These are phyloP conservation scores for Amphiprion ocellaris DNA, from an alignment of 2,113 vertebrate genomes.

Conservation along the genomic window DNA sequence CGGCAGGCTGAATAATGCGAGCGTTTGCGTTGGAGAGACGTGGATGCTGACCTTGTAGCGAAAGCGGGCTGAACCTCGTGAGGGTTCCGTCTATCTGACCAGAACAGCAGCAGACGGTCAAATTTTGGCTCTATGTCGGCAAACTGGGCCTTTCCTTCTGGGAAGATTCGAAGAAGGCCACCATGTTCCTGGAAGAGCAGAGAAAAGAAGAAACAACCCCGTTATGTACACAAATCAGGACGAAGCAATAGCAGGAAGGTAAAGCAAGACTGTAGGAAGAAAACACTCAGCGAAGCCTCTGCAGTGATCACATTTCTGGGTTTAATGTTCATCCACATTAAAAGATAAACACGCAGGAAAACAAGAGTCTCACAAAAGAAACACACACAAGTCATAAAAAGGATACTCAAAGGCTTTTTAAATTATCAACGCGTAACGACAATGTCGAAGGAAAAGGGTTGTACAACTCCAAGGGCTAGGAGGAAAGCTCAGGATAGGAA, in stretches of 20 bases:
- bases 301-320: constrained; percentile 8
- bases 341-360: neutral
- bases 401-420: constrained; percentile 22
- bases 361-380: neutral
- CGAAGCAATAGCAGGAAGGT: constrained; percentile 48
- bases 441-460: constrained; percentile 67
- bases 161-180: constrained; percentile 98
- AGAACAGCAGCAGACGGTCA: constrained; percentile 97
- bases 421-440: constrained; percentile 51
- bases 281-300: constrained; percentile 23
- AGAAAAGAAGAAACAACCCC: constrained; percentile 52
- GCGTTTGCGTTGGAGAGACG: neutral
- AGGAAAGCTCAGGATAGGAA: constrained; percentile 78
- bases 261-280: constrained; percentile 22
- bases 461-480: constrained; percentile 56
- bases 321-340: constrained; percentile 8
- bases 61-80: constrained; percentile 98
- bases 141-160: constrained; percentile 97
- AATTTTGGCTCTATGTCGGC: constrained; percentile 99
- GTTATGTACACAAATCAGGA: constrained; percentile 48
- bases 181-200: constrained; percentile 89
- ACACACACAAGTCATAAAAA: neutral
- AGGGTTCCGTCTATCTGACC: constrained; percentile 98
- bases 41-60: constrained; percentile 88
- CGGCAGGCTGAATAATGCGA: neutral